Evolutionary conservation across 2,797 vertebrate genomes (phyloP).

Genomic region (Phrynocephalus vlangalii): DNA sequence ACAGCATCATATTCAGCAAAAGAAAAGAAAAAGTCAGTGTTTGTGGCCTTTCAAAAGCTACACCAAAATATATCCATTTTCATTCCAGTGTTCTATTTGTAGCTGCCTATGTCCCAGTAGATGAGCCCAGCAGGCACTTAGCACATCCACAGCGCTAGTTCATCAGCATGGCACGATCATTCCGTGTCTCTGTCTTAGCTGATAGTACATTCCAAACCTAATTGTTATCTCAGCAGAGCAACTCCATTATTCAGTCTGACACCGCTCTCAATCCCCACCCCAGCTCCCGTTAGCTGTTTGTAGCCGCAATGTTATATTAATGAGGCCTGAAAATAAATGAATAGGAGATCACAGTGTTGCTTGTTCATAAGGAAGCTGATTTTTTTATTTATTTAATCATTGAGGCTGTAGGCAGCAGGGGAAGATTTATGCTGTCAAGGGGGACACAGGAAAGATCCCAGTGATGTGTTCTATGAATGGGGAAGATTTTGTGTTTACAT

Average conservation of each 20-base stretch:
- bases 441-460: conserved; percentile 32
- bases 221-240: conserved; percentile 82
- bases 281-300: conserved; percentile 80
- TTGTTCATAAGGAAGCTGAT: conserved; percentile 70
- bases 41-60: conserved; percentile 7
- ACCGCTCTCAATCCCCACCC: conserved; percentile 39
- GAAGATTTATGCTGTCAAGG: conserved; percentile 54
- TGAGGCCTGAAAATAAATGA: conserved; percentile 81
- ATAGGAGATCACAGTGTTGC: conserved; percentile 75
- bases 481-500: conserved; percentile 18
- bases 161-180: conserved; percentile 70
- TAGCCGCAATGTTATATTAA: conserved; percentile 85
- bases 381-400: conserved; percentile 75
- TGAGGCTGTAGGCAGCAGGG: conserved; percentile 54
- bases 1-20: neutral
- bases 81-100: conserved; percentile 22
- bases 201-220: conserved; percentile 80
- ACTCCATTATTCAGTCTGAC: conserved; percentile 84
- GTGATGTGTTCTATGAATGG: neutral
- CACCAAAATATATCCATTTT: conserved; percentile 37
- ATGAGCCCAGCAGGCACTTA: conserved; percentile 64
- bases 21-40: neutral
- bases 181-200: conserved; percentile 74
- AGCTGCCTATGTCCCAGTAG: conserved; percentile 52
- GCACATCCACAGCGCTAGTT: conserved; percentile 50